Base-by-base conservation (phyloP, 2,888 invertebrate species). In the Byasa hedistus region DNA sequence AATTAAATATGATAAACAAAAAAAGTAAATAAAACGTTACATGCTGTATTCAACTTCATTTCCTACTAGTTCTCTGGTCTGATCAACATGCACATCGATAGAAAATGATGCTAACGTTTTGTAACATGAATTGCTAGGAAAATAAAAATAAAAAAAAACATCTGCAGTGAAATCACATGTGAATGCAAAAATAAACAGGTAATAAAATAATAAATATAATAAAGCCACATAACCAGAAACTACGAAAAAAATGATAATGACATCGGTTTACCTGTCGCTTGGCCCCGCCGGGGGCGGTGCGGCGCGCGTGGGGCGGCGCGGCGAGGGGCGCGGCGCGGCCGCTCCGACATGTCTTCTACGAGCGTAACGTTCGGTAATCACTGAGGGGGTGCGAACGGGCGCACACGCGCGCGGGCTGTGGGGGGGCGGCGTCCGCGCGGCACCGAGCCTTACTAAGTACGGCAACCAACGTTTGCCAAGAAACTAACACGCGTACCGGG, bases 81-180 rank as follows among this genome's bases (percentile, higher is more conserved):
- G 52, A 39, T 48, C 51, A 44, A 80, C 88, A 89, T 88, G 88
- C 89, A 84, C 67, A 67, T 62, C 68, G 64, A 65, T 48, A 62
- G 55, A 21, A 48, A 57, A 32, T 48, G 63, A 65, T 61, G 65
- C 69, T 72, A 64, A 65, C 48, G 55, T 72, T 75, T 64, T 76
- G 77, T 80, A 85, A 86, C 85, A 89, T 89, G 89, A 88, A 88
- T 85, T 85, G 85, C 86, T 84, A 85, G 82, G 80, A 83, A 84
- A 83, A 84, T 76, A 57, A 27, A 24, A 51, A 61, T 52, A 51
- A 62, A 62, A 64, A 64, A 64, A 65, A 66, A 85, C 82, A 84
- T 84, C 84, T 87, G 90, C 89, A 88, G 91, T 91, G 91, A 91
- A 91, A 91, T 91, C 91, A 91, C 91, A 91, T 91, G 91, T 91